A percentile compares a stretch with the other conserved stretches of the same genome.
phyloP scores from a whole-genome alignment of 1,140 invertebrate species.

The Solenopsis invicta region DNA sequence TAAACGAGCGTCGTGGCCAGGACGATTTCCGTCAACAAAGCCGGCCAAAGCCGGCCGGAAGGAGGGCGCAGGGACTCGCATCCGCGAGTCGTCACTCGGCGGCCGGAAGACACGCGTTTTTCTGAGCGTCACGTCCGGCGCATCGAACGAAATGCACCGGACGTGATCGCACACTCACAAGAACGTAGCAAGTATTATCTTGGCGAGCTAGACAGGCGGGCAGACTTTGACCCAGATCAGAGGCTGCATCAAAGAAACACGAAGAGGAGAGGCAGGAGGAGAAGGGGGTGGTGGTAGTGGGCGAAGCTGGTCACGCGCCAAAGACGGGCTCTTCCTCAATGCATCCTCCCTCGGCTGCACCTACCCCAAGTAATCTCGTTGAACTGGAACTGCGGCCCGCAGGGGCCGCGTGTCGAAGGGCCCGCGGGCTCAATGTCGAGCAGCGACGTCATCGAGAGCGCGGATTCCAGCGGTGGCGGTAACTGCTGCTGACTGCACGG shows the following conservation, averaged over 20 bases:
- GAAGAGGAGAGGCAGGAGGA: neutral
- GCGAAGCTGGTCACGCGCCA: constrained; percentile 26
- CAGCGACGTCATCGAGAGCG: constrained; percentile 77
- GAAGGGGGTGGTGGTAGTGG: neutral
- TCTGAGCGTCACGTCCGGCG: neutral
- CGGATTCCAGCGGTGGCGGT: constrained; percentile 72
- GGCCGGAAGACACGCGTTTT: constrained; percentile 15
- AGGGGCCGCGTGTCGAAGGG: too few relatives aligned
- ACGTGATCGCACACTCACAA: constrained; percentile 13
- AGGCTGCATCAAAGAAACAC: constrained; percentile 8
- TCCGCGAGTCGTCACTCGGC: neutral
- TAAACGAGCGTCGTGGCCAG: constrained; percentile 20
- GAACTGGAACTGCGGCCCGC: constrained; percentile 83
- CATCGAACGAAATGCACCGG: constrained; percentile 5
- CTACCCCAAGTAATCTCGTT: constrained; percentile 86
- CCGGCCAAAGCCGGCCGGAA: constrained; percentile 11
- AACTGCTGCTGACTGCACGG: constrained; percentile 73
- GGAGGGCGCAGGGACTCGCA: neutral
- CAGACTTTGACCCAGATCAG: constrained; percentile 49
- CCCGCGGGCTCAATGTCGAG: constrained; percentile 74
- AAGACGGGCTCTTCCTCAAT: neutral
- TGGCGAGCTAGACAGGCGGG: neutral
- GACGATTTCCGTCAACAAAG: constrained; percentile 51
- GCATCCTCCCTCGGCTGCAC: constrained; percentile 63
- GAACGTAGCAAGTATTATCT: constrained; percentile 26